These are phyloP conservation scores for Platycercus adscitus DNA, from an alignment of 2,113 vertebrate genomes.

Conservation along the genomic window DNA sequence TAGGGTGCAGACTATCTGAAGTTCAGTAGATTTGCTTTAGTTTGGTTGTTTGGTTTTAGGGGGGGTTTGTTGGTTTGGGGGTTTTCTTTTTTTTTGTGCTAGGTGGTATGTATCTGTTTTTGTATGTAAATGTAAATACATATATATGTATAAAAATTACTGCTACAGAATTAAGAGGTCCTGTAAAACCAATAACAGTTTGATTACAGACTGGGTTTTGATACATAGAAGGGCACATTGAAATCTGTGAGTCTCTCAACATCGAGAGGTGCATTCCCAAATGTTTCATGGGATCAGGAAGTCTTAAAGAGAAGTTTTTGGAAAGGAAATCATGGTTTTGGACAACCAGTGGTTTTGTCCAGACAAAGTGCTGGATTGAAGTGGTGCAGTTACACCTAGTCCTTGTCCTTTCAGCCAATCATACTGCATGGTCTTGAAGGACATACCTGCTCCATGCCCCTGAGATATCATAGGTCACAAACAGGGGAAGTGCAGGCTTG, in stretches of 20 bases:
- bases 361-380: not conserved
- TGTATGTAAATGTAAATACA: not conserved
- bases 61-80: not conserved
- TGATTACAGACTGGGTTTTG: not conserved
- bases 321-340: not conserved
- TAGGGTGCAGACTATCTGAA: not conserved
- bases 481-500: not conserved
- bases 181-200: not conserved
- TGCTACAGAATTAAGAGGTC: not conserved
- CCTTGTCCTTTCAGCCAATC: not conserved
- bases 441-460: rapidly evolving
- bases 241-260: not conserved
- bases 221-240: not conserved
- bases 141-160: not conserved
- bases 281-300: not conserved
- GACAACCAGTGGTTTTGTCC: not conserved
- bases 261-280: not conserved
- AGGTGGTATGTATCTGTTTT: not conserved
- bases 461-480: not conserved
- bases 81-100: not conserved
- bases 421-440: not conserved
- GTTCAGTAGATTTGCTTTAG: not conserved
- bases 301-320: not conserved
- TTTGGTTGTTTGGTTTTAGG: not conserved
- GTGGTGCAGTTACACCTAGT: not conserved